A percentile compares a stretch with the other conserved stretches of the same genome.
Evolutionary conservation across 2,888 invertebrate genomes (phyloP).

Genomic region (Xylota segnis): DNA sequence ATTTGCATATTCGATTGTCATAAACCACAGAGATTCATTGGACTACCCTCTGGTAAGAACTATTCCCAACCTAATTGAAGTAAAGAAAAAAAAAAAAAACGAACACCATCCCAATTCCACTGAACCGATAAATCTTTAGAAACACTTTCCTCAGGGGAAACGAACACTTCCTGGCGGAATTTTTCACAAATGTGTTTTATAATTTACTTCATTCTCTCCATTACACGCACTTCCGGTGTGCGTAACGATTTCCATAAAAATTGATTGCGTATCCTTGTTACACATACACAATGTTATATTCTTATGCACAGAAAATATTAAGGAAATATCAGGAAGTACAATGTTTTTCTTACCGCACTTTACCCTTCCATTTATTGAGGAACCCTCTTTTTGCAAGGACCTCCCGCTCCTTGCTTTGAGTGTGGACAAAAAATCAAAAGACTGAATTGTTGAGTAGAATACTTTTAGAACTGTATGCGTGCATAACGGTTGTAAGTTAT

Average conservation of each 20-base stretch:
- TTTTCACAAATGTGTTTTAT: conserved; percentile 70
- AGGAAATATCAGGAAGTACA: conserved; percentile 29
- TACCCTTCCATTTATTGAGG: conserved; percentile 18
- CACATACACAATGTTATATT: conserved; percentile 8
- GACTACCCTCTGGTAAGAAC: not conserved
- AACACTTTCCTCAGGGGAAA: conserved; percentile 54
- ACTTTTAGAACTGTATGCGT: conserved; percentile 28
- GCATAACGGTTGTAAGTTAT: conserved; percentile 42
- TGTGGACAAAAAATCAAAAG: not conserved
- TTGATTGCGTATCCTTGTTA: conserved; percentile 52
- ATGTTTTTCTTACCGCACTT: conserved; percentile 20
- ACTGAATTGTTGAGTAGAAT: conserved; percentile 18
- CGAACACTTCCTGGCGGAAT: conserved; percentile 61
- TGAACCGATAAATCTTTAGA: conserved; percentile 40
- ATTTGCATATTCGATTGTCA: conserved; percentile 29
- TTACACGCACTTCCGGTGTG: conserved; percentile 75
- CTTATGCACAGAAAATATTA: conserved; percentile 6
- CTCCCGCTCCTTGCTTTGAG: not conserved
- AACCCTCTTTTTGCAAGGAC: not conserved
- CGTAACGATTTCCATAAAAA: conserved; percentile 64
- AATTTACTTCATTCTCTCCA: conserved; percentile 67
- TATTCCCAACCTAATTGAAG: conserved; percentile 23
- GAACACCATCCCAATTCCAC: conserved; percentile 6
- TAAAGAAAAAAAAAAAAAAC: not conserved
- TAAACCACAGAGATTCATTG: conserved; percentile 6